Base-by-base conservation (phyloP, 2,888 invertebrate genomes). In the Cyaniris semiargus region DNA sequence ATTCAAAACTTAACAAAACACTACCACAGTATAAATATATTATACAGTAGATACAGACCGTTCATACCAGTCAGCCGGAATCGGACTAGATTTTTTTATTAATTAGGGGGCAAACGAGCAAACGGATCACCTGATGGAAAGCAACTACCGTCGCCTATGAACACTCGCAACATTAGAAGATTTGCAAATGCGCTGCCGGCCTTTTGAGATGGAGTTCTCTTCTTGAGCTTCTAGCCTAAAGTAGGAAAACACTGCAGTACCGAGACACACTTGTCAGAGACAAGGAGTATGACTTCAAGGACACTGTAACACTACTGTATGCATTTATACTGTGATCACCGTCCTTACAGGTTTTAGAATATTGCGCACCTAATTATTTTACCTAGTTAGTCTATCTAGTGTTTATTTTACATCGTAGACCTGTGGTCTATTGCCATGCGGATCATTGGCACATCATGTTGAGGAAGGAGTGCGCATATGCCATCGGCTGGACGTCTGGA, bases 401-500 rank as follows among this genome's bases (percentile, higher is more conserved):
- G 53, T 74, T 74, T 74, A 74, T 53, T 74, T 53, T 74, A 74
- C 74, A 74, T 48, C 74, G 53, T 71, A 74, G 10, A 60, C 60
- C 76, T 23, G 60, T 21, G 66, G 66, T 31, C 66, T 66, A 66
- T 66, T 27, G 27, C 66, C 66, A 66, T 66, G 77, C 76, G 76
- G 60, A 79, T 81, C 80, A 81, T 95, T 96, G 96, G 94, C 95
- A 96, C 92, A 97, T 95, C 93, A 96, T 95, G 89, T 95, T 97
- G 92, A 98, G 95, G 89, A 98, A 94, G 78, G 97, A 96, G 90
- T 97, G 97, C 84, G 99, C 99, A 92, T 99, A 99, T 81, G 97
- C 98, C 99, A 99, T 99, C 80, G 99, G 98, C 94, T 97, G 98
- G 80, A 99, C 97, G 91, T 98, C 96, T 23, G 99, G 99, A 95